These are phyloP conservation scores for Drosophila kanapiae DNA, from an alignment of 1,140 invertebrate species.

Conservation along the genomic window DNA sequence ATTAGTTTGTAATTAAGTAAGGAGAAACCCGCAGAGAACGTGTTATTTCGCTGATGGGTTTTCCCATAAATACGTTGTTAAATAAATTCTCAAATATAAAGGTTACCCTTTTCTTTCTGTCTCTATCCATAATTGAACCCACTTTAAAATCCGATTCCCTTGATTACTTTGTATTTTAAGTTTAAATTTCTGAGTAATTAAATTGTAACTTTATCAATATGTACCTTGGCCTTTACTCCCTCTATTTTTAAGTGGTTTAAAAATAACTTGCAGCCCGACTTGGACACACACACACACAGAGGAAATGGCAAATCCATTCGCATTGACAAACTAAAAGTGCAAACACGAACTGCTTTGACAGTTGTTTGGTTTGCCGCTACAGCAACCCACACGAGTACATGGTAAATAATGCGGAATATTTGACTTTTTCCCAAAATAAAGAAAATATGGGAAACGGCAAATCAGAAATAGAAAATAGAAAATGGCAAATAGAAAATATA, in stretches of 20 bases:
- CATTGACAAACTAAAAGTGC: constrained; percentile 54
- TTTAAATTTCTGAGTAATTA: constrained; percentile 17
- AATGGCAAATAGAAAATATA: constrained; percentile 28
- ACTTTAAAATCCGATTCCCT: background rate
- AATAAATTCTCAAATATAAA: background rate
- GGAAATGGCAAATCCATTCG: constrained; percentile 44
- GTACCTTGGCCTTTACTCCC: constrained; percentile 1
- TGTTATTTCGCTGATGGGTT: constrained; percentile 3
- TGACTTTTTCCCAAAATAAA: constrained; percentile 29
- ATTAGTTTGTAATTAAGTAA: constrained; percentile 43
- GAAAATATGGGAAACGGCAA: constrained; percentile 20
- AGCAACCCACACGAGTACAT: constrained; percentile 43
- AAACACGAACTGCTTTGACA: constrained; percentile 55
- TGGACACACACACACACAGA: constrained; percentile 24
- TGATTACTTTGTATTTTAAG: too few relatives aligned
- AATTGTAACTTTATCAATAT: constrained; percentile 2
- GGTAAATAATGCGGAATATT: constrained; percentile 61
- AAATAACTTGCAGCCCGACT: constrained; percentile 28
- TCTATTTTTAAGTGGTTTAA: constrained; percentile 22
- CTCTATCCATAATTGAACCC: too few relatives aligned
- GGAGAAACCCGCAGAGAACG: background rate
- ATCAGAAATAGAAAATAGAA: constrained; percentile 19
- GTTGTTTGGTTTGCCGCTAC: constrained; percentile 56
- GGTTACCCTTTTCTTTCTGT: background rate
- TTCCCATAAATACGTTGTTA: background rate